Conservation (phyloP, 2,888 invertebrate species). For the Anodontia alba region DNA sequence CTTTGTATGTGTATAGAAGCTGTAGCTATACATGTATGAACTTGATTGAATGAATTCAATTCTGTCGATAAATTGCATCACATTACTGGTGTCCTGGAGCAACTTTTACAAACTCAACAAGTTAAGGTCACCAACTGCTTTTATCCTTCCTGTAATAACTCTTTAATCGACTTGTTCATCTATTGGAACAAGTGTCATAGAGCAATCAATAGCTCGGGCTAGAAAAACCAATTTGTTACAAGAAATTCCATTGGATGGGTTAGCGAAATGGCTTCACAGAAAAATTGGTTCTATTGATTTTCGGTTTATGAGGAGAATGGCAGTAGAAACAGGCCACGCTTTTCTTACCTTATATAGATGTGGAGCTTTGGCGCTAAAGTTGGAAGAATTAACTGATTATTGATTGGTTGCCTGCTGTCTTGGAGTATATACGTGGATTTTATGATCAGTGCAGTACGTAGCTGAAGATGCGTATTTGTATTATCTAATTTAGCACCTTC, state of each 20-base stretch:
- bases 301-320: neutral
- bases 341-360: slow-evolving; percentile 10
- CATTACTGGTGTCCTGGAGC: neutral
- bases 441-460: neutral
- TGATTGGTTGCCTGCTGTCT: neutral
- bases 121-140: slow-evolving; percentile 1
- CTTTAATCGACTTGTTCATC: slow-evolving; percentile 18
- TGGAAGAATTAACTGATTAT: slow-evolving; percentile 10
- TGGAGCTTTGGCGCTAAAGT: slow-evolving; percentile 14
- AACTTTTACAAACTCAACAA: neutral
- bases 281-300: slow-evolving; percentile 6
- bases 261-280: slow-evolving; percentile 15
- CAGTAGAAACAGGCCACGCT: neutral
- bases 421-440: slow-evolving; percentile 5
- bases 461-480: neutral
- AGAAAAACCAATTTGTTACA: slow-evolving; percentile 9
- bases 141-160: slow-evolving; percentile 4
- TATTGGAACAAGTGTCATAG: slow-evolving; percentile 13
- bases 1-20: too few relatives aligned
- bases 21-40: neutral
- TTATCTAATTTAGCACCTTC: slow-evolving; percentile 8
- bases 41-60: neutral
- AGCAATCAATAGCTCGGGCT: slow-evolving; percentile 3
- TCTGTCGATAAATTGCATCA: slow-evolving; percentile 11
- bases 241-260: slow-evolving; percentile 20